Conservation (phyloP, 2,888 invertebrate genomes). For the Phragmatobia fuliginosa region DNA sequence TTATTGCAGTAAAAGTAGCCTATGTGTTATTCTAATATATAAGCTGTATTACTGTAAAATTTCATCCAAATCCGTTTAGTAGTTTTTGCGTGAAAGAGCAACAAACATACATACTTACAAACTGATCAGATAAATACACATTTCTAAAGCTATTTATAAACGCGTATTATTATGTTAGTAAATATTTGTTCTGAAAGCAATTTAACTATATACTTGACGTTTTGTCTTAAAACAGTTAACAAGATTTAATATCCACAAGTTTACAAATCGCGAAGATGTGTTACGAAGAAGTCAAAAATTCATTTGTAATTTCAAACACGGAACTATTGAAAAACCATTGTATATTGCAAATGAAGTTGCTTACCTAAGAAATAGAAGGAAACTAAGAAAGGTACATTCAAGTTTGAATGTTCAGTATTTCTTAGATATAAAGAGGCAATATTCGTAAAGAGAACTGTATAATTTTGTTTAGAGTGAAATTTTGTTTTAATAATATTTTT, state of each 20-base stretch:
- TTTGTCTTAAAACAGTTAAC: slow-evolving; percentile 8
- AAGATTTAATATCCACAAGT: slow-evolving; percentile 1
- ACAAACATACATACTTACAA: no score
- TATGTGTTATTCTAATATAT: no score
- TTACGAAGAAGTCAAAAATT: slow-evolving; percentile 10
- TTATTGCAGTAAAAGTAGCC: no score
- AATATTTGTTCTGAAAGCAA: background rate
- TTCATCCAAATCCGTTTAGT: no score
- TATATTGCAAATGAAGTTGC: background rate
- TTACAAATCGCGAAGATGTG: background rate
- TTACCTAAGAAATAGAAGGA: slow-evolving; percentile 1
- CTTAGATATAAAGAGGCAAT: background rate
- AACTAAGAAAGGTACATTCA: background rate
- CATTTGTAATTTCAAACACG: slow-evolving; percentile 4
- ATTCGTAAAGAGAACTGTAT: background rate
- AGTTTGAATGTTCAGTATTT: background rate
- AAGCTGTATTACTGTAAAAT: no score
- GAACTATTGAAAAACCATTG: background rate
- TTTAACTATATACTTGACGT: background rate
- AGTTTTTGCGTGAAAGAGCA: no score
- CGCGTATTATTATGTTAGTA: no score
- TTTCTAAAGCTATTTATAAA: background rate
- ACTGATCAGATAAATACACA: no score
- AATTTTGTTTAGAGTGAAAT: no score
- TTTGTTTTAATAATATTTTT: no score